These are phyloP conservation scores for Diceros bicornis DNA, from an alignment of 2,797 vertebrate genomes.

Conservation along the genomic window DNA sequence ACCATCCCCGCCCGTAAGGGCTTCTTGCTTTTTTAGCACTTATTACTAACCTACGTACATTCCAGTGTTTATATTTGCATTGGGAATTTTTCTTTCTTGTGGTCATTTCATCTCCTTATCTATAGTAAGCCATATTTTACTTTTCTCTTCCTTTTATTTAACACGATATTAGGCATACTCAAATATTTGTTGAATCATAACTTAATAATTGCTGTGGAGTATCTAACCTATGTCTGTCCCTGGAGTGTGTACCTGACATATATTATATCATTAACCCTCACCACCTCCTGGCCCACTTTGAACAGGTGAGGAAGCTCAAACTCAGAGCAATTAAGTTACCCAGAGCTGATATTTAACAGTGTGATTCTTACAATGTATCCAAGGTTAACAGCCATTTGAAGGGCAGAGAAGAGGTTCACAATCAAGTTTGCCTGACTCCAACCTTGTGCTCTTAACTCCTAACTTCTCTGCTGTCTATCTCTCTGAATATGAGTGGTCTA, in stretches of 20 bases:
- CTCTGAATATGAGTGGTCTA: background rate
- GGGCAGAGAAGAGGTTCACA: slow-evolving; percentile 10
- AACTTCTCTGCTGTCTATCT: background rate
- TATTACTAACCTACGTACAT: background rate
- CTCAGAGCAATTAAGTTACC: slow-evolving; percentile 29
- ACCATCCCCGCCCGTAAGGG: background rate
- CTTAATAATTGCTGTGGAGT: slow-evolving; percentile 26
- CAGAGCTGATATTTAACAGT: background rate
- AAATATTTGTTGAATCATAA: slow-evolving; percentile 73
- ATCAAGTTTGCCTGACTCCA: background rate
- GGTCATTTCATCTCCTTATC: background rate
- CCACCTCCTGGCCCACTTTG: background rate
- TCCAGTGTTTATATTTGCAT: background rate
- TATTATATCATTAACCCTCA: slow-evolving; percentile 54
- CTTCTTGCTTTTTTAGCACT: background rate
- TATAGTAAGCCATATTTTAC: background rate
- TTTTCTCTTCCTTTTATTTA: slow-evolving; percentile 62
- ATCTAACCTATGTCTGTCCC: background rate
- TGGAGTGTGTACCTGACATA: background rate
- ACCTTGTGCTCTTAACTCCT: background rate
- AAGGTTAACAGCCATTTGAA: background rate
- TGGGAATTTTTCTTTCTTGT: background rate
- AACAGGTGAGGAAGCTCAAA: slow-evolving; percentile 48
- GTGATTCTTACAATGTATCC: background rate
- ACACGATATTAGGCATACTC: slow-evolving; percentile 41